Conservation (phyloP, 2,113 vertebrate species). For the Raja brachyura region DNA sequence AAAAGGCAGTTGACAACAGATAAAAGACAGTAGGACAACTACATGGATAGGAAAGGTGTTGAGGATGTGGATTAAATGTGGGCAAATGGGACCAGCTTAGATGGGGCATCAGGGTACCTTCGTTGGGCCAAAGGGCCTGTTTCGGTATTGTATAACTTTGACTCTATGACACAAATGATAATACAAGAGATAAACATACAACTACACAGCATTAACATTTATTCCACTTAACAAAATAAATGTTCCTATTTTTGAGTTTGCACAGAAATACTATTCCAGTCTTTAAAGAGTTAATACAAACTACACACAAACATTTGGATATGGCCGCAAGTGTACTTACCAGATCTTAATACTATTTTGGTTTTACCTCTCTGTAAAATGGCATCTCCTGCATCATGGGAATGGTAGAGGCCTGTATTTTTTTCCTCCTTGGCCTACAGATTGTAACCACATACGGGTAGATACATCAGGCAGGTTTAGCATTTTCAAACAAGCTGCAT, state of each 20-base stretch:
- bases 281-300: not conserved
- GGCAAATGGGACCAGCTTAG: no score
- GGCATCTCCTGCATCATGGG: constrained; percentile 34
- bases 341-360: constrained; percentile 15
- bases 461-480: constrained; percentile 48
- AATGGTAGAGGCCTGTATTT: constrained; percentile 1
- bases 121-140: no score
- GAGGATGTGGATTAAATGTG: no score
- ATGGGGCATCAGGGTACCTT: no score
- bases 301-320: not conserved
- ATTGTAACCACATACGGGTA: constrained; percentile 52
- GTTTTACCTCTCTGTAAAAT: constrained; percentile 27
- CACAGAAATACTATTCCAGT: not conserved
- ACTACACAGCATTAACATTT: not conserved
- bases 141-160: no score
- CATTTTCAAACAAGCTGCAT: constrained; percentile 48
- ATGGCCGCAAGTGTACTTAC: constrained; percentile 18
- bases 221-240: not conserved
- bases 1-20: no score
- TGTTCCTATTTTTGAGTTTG: not conserved
- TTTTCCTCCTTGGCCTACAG: not conserved
- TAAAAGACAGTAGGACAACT: no score
- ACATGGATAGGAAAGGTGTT: no score
- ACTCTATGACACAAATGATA: not conserved
- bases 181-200: not conserved